Conservation (phyloP, 2,888 invertebrate genomes). For the Orchesellides sinensis region DNA sequence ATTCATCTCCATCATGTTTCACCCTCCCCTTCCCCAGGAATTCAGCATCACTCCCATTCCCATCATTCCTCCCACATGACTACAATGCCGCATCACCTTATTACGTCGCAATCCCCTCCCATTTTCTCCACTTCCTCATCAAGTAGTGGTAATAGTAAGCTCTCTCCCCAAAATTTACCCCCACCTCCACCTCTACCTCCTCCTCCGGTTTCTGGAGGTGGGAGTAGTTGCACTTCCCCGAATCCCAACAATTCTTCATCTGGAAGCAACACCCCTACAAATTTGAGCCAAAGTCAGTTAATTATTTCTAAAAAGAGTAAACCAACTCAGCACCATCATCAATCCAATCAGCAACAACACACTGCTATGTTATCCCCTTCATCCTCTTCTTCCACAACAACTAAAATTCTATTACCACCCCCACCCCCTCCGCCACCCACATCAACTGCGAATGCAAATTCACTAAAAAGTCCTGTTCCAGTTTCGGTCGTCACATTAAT, state of each 20-base stretch:
- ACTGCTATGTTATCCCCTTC: conserved; percentile 22
- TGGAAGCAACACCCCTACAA: conserved; percentile 36
- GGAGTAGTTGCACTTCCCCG: conserved; percentile 29
- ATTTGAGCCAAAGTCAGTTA: conserved; percentile 61
- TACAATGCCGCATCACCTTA: no score
- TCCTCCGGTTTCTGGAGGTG: no score
- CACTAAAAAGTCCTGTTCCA: conserved; percentile 19
- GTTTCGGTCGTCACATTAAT: conserved; percentile 44
- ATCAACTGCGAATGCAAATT: neutral
- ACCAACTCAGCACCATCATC: conserved; percentile 21
- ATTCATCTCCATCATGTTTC: conserved; percentile 1
- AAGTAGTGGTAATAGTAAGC: conserved; percentile 26
- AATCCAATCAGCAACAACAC: neutral
- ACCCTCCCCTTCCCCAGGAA: conserved; percentile 11
- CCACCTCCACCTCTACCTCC: conserved; percentile 47
- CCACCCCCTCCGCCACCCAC: conserved; percentile 44
- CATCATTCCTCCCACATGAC: conserved; percentile 6
- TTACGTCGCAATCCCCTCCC: no score
- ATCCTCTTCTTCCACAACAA: conserved; percentile 4
- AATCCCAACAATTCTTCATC: conserved; percentile 13
- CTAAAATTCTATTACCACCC: conserved; percentile 40
- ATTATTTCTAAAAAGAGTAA: conserved; percentile 66
- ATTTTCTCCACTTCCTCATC: no score
- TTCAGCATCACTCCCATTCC: conserved; percentile 5
- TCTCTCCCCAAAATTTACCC: conserved; percentile 48